Evolutionary conservation across 1,140 invertebrate genomes (phyloP).

Genomic region (Drosophila leontia): DNA sequence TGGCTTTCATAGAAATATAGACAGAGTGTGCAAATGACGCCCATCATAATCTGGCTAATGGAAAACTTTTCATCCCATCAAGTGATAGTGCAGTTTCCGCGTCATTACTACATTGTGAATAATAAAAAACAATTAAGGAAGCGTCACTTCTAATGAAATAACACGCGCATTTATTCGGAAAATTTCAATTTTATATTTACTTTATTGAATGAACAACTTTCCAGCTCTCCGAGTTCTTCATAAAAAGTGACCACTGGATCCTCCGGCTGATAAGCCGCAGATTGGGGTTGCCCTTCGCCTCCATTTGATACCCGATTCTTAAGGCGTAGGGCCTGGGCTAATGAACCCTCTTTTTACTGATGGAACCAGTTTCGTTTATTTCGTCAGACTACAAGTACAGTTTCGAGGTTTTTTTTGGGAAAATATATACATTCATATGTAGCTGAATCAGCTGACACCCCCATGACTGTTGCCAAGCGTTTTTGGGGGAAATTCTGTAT

Average conservation of each 20-base stretch:
- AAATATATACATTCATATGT: not conserved
- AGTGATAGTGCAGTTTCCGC: constrained; percentile 26
- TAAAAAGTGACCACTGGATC: constrained; percentile 4
- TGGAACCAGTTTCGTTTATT: constrained; percentile 38
- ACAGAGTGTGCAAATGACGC: constrained; percentile 13
- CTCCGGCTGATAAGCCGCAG: constrained; percentile 27
- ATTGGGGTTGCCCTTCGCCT: constrained; percentile 43
- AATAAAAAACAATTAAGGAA: constrained; percentile 7
- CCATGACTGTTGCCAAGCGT: constrained; percentile 63
- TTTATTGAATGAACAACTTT: not conserved
- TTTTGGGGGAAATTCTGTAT: constrained; percentile 34
- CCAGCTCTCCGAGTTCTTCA: not conserved
- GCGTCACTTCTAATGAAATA: constrained; percentile 2
- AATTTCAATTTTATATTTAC: not conserved
- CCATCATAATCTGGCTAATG: constrained; percentile 4
- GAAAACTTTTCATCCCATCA: constrained; percentile 30
- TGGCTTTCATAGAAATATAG: not conserved
- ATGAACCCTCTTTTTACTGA: constrained; percentile 46
- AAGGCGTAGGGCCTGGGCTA: constrained; percentile 52
- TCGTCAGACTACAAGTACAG: constrained; percentile 38
- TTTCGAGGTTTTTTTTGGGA: constrained; percentile 2
- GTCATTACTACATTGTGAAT: constrained; percentile 18
- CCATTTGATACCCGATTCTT: constrained; percentile 13
- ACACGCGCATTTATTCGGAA: not conserved
- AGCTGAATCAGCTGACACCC: constrained; percentile 45